Base-by-base conservation (phyloP, 2,797 vertebrate species). In the Cirrhinus mrigala region DNA sequence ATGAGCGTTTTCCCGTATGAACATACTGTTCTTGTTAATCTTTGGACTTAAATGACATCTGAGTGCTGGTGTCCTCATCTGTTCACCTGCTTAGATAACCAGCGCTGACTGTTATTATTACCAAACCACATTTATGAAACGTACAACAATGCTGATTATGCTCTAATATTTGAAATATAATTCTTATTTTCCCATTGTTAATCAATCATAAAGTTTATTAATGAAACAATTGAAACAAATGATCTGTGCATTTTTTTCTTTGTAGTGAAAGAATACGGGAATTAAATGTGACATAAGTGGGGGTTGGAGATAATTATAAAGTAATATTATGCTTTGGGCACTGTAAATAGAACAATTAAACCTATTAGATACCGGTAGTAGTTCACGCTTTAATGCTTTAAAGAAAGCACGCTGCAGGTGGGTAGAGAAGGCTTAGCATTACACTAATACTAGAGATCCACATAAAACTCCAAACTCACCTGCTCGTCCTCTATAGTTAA, bases 311-410 rank as follows among this genome's bases (percentile, higher is more conserved):
- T 44, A 12, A 58, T 44, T 58, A 4, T 12, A 27, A 70, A 44
- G 6, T 66, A 58, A 54, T 44, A 71, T 71, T 16, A 66, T 66
- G 1, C 18, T 40, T 27, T 11, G 6, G 4, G n/a, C 6, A 15
- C 48, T 81, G 64, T 37, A 68, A n/a, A 69, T 68, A 81, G 68
- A 60, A 82, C 54, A 74, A 50, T 60, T 50, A 50, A 82, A 82
- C 70, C 81, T 11, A 74, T 74, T 73, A 82, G 40, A 62, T 50
- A 82, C 24, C 40, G 24, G 54, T 48, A 29, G 37, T 46, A 48
- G 37, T 62, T 74, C 18, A 71, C 2, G 3, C 52, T 60, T 60
- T 46, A 29, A 82, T 71, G 37, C 37, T n/a, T n/a, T n/a, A n/a
- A 40, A 69, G 37, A 81, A 71, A 58, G 71, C 22, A 10, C 37